Conservation (phyloP, 2,797 vertebrate genomes). For the Sebastes melanostomus region DNA sequence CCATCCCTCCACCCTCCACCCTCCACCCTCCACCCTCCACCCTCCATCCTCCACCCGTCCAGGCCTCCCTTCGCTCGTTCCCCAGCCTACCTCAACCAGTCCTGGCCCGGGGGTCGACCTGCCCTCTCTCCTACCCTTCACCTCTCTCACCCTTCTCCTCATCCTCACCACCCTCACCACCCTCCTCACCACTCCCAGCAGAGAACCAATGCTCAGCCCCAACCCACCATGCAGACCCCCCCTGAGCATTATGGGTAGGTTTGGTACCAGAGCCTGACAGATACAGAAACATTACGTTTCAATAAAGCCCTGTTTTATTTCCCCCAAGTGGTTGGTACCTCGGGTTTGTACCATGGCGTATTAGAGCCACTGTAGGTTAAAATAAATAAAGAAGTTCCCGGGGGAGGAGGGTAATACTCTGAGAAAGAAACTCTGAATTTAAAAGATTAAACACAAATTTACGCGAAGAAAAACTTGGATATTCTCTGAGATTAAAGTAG, state of each 20-base stretch:
- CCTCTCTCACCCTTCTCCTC: constrained; percentile 1
- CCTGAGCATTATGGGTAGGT: constrained; percentile 82
- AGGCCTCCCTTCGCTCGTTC: constrained; percentile 68
- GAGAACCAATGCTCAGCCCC: constrained; percentile 18
- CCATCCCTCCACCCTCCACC: background rate
- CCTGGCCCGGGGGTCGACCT: constrained; percentile 71
- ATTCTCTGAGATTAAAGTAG: too few relatives aligned
- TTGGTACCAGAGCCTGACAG: constrained; percentile 29
- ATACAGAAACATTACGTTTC: background rate
- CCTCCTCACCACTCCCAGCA: background rate
- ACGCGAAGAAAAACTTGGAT: too few relatives aligned
- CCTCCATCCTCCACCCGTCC: constrained; percentile 1
- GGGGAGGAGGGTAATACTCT: too few relatives aligned
- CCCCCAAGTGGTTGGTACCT: background rate
- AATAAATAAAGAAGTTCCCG: too few relatives aligned
- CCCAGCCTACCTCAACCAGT: constrained; percentile 70
- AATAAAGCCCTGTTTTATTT: background rate
- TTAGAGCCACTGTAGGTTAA: too few relatives aligned
- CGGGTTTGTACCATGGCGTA: too few relatives aligned
- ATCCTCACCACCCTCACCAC: background rate
- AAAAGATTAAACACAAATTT: too few relatives aligned
- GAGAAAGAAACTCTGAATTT: too few relatives aligned
- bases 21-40: background rate
- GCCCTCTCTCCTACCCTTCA: constrained; percentile 69
- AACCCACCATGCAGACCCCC: constrained; percentile 15